Conservation (phyloP, 2,888 invertebrate genomes). For the Ectropis crepuscularia region DNA sequence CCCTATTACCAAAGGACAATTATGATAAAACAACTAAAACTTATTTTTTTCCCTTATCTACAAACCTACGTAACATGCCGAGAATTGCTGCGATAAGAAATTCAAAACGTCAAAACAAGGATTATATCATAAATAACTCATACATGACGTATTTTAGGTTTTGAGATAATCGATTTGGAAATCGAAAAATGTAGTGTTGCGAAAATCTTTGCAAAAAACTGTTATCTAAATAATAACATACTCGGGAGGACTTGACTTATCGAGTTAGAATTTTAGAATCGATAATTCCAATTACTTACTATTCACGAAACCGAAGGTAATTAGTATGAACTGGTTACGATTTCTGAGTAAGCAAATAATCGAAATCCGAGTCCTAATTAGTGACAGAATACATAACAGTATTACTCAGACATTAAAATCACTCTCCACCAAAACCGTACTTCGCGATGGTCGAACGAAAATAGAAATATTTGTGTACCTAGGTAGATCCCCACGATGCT, state of each 20-base stretch:
- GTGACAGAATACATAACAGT: constrained; percentile 3
- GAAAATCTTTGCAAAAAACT: not conserved
- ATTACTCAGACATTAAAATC: constrained; percentile 39
- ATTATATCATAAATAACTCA: constrained; percentile 40
- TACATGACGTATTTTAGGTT: constrained; percentile 41
- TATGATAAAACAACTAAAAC: constrained; percentile 35
- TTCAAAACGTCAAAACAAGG: constrained; percentile 50
- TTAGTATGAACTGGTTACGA: not conserved
- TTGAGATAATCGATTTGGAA: not conserved
- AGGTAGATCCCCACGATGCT: constrained; percentile 59
- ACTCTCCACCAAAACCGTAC: constrained; percentile 62
- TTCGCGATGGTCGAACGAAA: constrained; percentile 75
- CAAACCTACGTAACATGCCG: constrained; percentile 39
- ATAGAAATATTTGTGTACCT: constrained; percentile 58
- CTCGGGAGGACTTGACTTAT: not conserved
- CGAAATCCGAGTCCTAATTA: constrained; percentile 21
- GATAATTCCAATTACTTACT: too few relatives aligned
- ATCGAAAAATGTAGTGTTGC: not conserved
- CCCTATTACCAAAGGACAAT: constrained; percentile 19
- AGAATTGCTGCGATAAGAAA: constrained; percentile 45
- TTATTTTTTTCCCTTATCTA: constrained; percentile 47
- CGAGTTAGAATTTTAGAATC: not conserved
- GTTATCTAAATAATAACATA: not conserved
- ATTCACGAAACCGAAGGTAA: too few relatives aligned
- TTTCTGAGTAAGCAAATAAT: not conserved